Evolutionary conservation across 30 jellyfish, hydroid and myxozoan species (phyloP).

Genomic region (Sanderia malayensis): DNA sequence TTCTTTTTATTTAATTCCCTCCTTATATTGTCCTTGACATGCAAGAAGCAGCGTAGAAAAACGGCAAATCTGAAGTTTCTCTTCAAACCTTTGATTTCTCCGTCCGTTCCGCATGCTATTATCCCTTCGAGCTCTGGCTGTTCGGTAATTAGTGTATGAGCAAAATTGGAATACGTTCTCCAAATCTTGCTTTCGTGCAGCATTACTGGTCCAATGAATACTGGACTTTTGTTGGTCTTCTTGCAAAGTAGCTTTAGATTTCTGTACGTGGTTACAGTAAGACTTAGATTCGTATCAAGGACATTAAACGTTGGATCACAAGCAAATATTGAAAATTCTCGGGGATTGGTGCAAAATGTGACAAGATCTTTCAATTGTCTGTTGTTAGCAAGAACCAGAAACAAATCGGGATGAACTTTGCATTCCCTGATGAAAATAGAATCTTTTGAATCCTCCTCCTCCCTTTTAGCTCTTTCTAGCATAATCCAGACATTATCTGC

Average conservation of each 20-base stretch:
- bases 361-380: constrained; percentile 4
- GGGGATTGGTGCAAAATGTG: constrained; percentile 17
- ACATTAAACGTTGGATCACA: constrained; percentile 13
- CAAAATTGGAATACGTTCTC: constrained; percentile 11
- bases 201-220: constrained; percentile 14
- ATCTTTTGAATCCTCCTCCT: constrained; percentile 18
- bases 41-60: constrained; percentile 16
- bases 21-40: constrained; percentile 1
- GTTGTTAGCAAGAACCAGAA: constrained; percentile 6
- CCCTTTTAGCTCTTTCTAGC: constrained; percentile 12
- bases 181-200: constrained; percentile 5
- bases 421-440: neutral
- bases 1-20: constrained; percentile 5
- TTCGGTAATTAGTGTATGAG: neutral
- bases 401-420: constrained; percentile 10
- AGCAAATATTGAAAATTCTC: neutral
- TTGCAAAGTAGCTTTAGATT: constrained; percentile 3
- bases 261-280: constrained; percentile 22
- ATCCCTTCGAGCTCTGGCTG: constrained; percentile 16
- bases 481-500: neutral
- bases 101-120: constrained; percentile 17
- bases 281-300: neutral
- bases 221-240: constrained; percentile 8
- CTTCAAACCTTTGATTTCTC: constrained; percentile 11
- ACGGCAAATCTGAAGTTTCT: constrained; percentile 1